A percentile compares a stretch with the other conserved stretches of the same genome.
phyloP scores from a whole-genome alignment of 2,113 vertebrate genomes.

The Pterocles burchelli region DNA sequence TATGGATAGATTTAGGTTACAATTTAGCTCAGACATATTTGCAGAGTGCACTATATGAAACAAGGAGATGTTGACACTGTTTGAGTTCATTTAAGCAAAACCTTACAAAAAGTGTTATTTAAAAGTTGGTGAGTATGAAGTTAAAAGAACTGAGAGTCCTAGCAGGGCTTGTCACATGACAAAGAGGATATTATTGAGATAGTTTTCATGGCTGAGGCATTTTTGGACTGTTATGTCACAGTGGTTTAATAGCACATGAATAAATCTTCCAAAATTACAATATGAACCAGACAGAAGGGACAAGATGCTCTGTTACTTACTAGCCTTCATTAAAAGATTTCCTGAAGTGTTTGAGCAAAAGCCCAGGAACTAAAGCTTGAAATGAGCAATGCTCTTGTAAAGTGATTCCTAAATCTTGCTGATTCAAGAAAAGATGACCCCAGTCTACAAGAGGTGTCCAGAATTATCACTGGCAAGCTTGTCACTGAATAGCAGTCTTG shows the following conservation, averaged over 20 bases:
- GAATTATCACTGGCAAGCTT: background rate
- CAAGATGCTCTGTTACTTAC: background rate
- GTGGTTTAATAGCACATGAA: background rate
- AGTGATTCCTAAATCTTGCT: background rate
- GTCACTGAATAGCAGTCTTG: background rate
- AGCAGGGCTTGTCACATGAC: accelerated
- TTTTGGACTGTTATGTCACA: background rate
- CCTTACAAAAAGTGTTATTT: background rate
- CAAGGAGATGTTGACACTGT: background rate
- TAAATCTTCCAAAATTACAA: background rate
- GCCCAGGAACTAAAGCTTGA: background rate
- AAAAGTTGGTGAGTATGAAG: background rate
- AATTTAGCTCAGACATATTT: background rate
- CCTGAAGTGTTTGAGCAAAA: background rate
- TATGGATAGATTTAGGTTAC: background rate
- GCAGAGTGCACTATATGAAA: background rate
- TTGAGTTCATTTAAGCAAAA: background rate
- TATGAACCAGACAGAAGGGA: background rate
- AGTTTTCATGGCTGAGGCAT: background rate
- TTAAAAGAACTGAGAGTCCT: background rate
- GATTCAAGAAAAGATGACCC: background rate
- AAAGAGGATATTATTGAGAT: background rate
- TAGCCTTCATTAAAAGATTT: background rate
- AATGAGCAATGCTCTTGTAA: background rate
- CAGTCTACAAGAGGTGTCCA: background rate